phyloP scores from a whole-genome alignment of 2,888 invertebrate genomes.

The Fragum fragum region DNA sequence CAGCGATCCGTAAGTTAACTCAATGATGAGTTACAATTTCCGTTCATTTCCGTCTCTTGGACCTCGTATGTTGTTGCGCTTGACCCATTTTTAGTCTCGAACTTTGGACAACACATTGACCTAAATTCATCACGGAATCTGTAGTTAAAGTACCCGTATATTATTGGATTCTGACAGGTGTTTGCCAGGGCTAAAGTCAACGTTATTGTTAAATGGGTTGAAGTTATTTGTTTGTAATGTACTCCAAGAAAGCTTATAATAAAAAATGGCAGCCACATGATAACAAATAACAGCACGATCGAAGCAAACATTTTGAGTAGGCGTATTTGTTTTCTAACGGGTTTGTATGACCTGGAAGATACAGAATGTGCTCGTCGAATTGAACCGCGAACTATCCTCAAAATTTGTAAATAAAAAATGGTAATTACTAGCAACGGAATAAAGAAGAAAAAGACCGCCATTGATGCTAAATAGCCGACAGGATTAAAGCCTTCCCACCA shows the following conservation, averaged over 20 bases:
- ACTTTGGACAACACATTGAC: conserved; percentile 49
- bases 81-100: background rate
- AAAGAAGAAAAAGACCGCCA: conserved; percentile 68
- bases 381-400: conserved; percentile 57
- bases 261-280: conserved; percentile 75
- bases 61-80: background rate
- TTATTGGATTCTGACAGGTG: conserved; percentile 73
- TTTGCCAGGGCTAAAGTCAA: conserved; percentile 71
- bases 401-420: conserved; percentile 63
- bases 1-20: no score
- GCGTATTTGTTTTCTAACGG: conserved; percentile 62
- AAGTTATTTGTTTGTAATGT: conserved; percentile 70
- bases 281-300: conserved; percentile 66
- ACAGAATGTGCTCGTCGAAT: conserved; percentile 40
- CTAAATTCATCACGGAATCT: conserved; percentile 68
- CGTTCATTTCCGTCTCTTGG: conserved; percentile 46
- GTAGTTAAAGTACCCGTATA: conserved; percentile 75
- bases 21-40: conserved; percentile 7
- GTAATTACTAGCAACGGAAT: conserved; percentile 67
- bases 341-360: conserved; percentile 40
- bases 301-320: conserved; percentile 72
- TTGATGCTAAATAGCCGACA: conserved; percentile 63
- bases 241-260: conserved; percentile 72
- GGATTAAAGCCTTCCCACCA: conserved; percentile 67
- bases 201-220: conserved; percentile 72